A percentile compares a stretch with the other conserved stretches of the same genome.
Evolutionary conservation across 2,113 vertebrate species (phyloP).

Genomic region (Chloroceryle aenea): DNA sequence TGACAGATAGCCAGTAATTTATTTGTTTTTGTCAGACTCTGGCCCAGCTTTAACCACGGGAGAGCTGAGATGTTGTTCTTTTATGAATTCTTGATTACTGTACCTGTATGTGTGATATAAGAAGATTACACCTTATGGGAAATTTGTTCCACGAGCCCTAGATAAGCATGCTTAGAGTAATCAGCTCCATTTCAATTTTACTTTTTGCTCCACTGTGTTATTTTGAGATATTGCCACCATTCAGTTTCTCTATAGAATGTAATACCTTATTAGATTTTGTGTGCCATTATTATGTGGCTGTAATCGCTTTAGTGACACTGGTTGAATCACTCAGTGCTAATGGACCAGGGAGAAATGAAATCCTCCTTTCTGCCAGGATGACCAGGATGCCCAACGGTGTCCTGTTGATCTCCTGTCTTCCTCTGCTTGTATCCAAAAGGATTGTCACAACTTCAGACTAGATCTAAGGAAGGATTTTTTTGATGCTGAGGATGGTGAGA

Average conservation of each 20-base stretch:
- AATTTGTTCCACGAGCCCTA: not conserved
- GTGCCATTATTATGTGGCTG: fast-evolving
- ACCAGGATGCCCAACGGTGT: fast-evolving
- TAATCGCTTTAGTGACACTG: not conserved
- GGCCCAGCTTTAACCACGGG: not conserved
- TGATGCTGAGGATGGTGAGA: fast-evolving
- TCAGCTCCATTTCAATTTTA: not conserved
- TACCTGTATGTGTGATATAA: not conserved
- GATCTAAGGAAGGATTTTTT: not conserved
- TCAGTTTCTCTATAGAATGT: not conserved
- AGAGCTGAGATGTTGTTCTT: not conserved
- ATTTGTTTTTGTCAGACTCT: not conserved
- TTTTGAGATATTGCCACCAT: not conserved
- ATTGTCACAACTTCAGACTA: not conserved
- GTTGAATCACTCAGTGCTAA: not conserved
- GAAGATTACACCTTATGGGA: not conserved
- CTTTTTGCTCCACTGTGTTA: not conserved
- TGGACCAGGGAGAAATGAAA: not conserved
- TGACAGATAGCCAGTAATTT: not conserved
- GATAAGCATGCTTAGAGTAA: not conserved
- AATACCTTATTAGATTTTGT: not conserved
- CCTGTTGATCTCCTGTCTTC: not conserved
- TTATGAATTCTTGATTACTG: not conserved
- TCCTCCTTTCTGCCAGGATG: not conserved
- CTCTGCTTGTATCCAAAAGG: not conserved